A percentile compares a stretch with the other conserved stretches of the same genome.
Conservation (phyloP, 2,888 invertebrate species). For the Phymatocera aterrima region DNA sequence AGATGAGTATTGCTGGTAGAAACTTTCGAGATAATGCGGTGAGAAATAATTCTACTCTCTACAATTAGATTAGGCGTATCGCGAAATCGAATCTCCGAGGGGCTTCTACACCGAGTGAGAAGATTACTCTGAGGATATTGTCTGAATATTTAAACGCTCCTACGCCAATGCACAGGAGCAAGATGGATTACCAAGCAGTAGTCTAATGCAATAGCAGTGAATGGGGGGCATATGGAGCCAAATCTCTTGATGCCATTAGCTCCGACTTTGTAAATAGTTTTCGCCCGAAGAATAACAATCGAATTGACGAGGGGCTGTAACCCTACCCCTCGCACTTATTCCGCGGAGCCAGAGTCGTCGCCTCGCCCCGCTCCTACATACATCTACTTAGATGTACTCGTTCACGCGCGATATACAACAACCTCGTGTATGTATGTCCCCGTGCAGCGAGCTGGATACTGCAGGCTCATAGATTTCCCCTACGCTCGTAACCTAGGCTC, state of each 20-base stretch:
- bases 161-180: constrained; percentile 43
- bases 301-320: constrained; percentile 57
- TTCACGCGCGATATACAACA: background rate
- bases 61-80: background rate
- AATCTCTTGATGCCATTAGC: constrained; percentile 73
- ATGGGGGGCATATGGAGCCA: constrained; percentile 63
- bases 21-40: too few relatives aligned
- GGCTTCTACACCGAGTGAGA: background rate
- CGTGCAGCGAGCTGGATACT: background rate
- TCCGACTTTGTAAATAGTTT: constrained; percentile 74
- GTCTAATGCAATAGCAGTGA: constrained; percentile 56
- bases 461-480: background rate
- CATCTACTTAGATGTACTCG: constrained; percentile 25
- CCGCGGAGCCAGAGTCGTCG: constrained; percentile 14
- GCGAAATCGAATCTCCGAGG: background rate
- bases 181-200: constrained; percentile 59
- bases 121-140: constrained; percentile 15
- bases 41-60: background rate
- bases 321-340: constrained; percentile 53
- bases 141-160: constrained; percentile 42
- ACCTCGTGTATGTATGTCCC: background rate
- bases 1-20: background rate
- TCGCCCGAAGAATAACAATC: constrained; percentile 72
- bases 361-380: background rate
- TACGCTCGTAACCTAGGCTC: background rate